These are phyloP conservation scores for Platyrinchus mystaceus DNA, from an alignment of 2,797 vertebrate species.

Conservation along the genomic window DNA sequence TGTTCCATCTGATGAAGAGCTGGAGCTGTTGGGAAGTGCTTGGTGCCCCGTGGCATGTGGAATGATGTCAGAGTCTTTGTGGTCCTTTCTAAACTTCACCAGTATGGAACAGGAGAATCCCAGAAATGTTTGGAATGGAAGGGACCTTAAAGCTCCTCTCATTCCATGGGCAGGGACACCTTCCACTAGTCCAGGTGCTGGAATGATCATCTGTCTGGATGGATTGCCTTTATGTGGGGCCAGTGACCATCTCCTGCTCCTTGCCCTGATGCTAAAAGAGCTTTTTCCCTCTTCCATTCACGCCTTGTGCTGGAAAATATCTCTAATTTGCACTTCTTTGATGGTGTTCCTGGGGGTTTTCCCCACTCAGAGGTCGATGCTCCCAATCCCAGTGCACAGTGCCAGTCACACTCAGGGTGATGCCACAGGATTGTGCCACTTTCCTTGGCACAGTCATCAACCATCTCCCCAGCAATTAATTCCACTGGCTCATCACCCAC, in stretches of 20 bases:
- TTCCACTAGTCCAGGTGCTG: not conserved
- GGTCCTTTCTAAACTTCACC: not conserved
- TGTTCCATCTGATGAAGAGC: not conserved
- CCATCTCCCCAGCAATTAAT: accelerated
- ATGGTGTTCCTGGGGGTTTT: not conserved
- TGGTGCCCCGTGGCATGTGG: not conserved
- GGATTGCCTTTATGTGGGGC: not conserved
- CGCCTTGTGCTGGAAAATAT: not conserved
- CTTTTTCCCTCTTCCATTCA: not conserved
- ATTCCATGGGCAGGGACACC: not conserved
- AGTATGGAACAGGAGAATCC: not conserved
- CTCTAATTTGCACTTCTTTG: not conserved
- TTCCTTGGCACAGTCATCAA: not conserved
- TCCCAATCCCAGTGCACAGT: not conserved
- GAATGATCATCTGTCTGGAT: not conserved
- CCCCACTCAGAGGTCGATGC: not conserved
- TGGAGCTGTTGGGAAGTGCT: not conserved
- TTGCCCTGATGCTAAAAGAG: not conserved
- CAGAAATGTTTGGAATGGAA: not conserved
- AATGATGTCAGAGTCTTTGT: accelerated
- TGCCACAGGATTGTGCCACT: not conserved
- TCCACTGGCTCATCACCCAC: not conserved
- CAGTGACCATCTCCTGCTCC: not conserved
- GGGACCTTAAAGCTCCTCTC: not conserved
- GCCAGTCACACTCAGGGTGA: accelerated